Percentiles rank a stretch among this genome's conserved stretches.
Evolutionary conservation across 2,797 vertebrate genomes (phyloP).

Genomic region (Molossus alvarezi): DNA sequence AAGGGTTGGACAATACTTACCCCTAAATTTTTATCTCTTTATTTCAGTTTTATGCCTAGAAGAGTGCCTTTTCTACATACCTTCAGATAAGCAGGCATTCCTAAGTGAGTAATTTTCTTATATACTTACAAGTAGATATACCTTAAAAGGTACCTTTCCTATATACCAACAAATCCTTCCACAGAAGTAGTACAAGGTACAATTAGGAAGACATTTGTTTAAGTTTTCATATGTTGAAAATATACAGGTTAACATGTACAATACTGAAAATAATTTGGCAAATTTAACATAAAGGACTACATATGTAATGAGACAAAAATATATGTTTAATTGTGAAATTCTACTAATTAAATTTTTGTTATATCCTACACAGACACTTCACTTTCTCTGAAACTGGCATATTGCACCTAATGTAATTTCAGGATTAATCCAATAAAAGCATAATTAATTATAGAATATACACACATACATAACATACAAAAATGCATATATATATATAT

Average conservation of each 20-base stretch:
- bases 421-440: constrained; percentile 14
- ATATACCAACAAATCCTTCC: background rate
- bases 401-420: background rate
- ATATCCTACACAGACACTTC: background rate
- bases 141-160: background rate
- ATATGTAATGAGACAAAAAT: constrained; percentile 43
- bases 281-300: constrained; percentile 22
- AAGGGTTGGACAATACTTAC: background rate
- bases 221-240: constrained; percentile 48
- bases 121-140: background rate
- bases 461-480: background rate
- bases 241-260: constrained; percentile 23
- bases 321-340: constrained; percentile 29
- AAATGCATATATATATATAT: background rate
- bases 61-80: background rate
- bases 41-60: constrained; percentile 36
- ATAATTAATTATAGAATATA: background rate
- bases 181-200: background rate
- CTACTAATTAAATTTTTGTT: background rate
- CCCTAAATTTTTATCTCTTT: background rate
- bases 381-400: constrained; percentile 47
- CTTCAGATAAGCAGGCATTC: background rate
- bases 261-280: background rate
- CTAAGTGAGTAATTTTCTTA: constrained; percentile 4
- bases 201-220: background rate